Base-by-base conservation (phyloP, 2,888 invertebrate species). In the Junonia oenone region DNA sequence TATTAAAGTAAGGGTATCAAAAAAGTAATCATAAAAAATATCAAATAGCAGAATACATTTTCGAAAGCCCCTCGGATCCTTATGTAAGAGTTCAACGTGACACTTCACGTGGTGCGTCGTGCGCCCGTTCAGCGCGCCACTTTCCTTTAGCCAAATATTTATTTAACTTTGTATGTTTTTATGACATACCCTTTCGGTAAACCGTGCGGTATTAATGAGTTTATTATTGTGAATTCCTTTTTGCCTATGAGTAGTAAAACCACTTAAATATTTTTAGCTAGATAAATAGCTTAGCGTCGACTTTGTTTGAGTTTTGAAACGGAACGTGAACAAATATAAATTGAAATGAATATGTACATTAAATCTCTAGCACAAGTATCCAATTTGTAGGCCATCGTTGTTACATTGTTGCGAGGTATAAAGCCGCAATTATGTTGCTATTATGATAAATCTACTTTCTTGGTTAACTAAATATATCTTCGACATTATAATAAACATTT, bases 11-110 rank as follows among this genome's bases (percentile, higher is more conserved):
- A 81, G 81, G 81, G 75, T 63, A 68, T 68, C 68, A 66, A 71
- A 75, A 70, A 81, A 81, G 81, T 79, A 75, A 71, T 66, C 69
- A 76, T n/a, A n/a, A n/a, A n/a, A n/a, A n/a, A n/a, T n/a, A n/a
- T n/a, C n/a, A 82, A 82, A 80, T 77, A 67, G 71, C 71, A 78
- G 78, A 81, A 81, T 76, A 83, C 80, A 84, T 86, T 89, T 89
- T 90, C 78, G 89, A 90, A 90, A 90, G 89, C 87, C 85, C 78
- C 72, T 61, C 70, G 72, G 78, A 76, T 83, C 81, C 84, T 90
- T 90, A 90, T 83, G 88, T 88, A 90, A 90, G 81, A 89, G 89
- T 89, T 90, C 89, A 88, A 80, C 77, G 89, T 90, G 87, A 89
- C 81, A 90, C 89, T 89, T 90, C 61, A 72, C 63, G 72, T 65